Evolutionary conservation across 2,888 invertebrate genomes (phyloP).

Genomic region (Luffia ferchaultella): DNA sequence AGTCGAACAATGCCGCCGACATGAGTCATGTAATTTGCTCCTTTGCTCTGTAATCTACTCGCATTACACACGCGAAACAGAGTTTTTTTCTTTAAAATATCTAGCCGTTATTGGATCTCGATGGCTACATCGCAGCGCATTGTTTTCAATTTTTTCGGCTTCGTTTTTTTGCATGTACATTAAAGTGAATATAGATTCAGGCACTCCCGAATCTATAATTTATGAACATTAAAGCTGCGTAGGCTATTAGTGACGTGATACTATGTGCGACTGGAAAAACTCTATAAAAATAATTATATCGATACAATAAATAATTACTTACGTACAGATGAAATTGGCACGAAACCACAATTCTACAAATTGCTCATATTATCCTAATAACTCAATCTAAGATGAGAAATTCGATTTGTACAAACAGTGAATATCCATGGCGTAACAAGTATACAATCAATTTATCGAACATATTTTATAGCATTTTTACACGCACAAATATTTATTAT

Average conservation of each 20-base stretch:
- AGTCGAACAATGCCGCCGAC: constrained; percentile 38
- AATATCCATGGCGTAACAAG: too few relatives aligned
- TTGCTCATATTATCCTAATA: too few relatives aligned
- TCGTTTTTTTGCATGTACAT: constrained; percentile 1
- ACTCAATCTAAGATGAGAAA: too few relatives aligned
- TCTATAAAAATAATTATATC: not conserved
- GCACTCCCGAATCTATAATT: not conserved
- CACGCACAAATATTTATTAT: too few relatives aligned
- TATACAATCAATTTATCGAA: too few relatives aligned
- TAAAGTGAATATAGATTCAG: constrained; percentile 9
- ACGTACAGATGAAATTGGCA: too few relatives aligned
- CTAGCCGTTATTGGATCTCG: constrained; percentile 22
- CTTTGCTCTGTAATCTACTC: constrained; percentile 42
- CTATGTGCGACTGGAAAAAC: not conserved
- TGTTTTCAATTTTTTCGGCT: constrained; percentile 3
- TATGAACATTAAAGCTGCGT: not conserved
- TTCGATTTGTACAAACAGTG: too few relatives aligned
- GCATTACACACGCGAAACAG: constrained; percentile 39
- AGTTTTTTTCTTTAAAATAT: constrained; percentile 31
- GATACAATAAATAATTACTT: too few relatives aligned
- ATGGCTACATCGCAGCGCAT: not conserved
- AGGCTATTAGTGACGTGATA: not conserved
- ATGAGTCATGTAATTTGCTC: constrained; percentile 44
- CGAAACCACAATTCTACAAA: too few relatives aligned
- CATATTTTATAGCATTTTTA: too few relatives aligned